Base-by-base conservation (phyloP, 2,888 invertebrate genomes). In the Parapristionchus giblindavisi region DNA sequence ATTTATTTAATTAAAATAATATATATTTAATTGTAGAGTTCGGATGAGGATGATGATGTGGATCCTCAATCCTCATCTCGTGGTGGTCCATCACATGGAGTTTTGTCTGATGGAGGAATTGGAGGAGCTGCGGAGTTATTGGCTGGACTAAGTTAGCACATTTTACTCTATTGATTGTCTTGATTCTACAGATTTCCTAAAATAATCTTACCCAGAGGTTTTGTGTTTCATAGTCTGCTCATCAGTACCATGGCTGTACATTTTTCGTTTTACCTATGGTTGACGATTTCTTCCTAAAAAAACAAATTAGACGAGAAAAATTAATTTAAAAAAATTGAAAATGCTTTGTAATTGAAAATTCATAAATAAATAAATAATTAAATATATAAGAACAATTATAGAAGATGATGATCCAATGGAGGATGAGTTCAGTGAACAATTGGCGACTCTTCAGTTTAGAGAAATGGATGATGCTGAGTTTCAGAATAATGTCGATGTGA, bases 401-500 rank as follows among this genome's bases (percentile, higher is more conserved):
- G 8, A 34, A 75, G 65, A 65, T 14, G 65, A 68, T 8, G 66
- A 78, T 29, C 77, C 76, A 17, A 51, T 74, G 21, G 78, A 79
- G 32, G 76, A 78, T 11, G 81, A 83, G 43, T 81, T 81, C 75
- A 71, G 71, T 34, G 81, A 80, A 38, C 77, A 76, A 27, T 34
- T 81, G 54, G 81, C 80, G 0, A 61, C 77, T 2, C 66, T 79
- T 11, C 76, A 78, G 6, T 77, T 83, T 38, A 78, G 75, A 32
- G 79, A 75, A 0, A 77, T 81, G 78, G 75, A 78, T 61, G 83
- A 82, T 34, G 76, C 77, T n/a, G 82, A 81, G n/a, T 83, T 83
- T 65, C 80, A 78, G 60, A 82, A 81, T 60, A 76, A 78, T 56
- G 80, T 80, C 1, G 83, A 80, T 34, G 81, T 80, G 38, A 61